Evolutionary conservation across 2,797 vertebrate species (phyloP), one percentile per base, ranked within the genome.

Genomic region (Schizopygopsis pylzovi): DNA sequence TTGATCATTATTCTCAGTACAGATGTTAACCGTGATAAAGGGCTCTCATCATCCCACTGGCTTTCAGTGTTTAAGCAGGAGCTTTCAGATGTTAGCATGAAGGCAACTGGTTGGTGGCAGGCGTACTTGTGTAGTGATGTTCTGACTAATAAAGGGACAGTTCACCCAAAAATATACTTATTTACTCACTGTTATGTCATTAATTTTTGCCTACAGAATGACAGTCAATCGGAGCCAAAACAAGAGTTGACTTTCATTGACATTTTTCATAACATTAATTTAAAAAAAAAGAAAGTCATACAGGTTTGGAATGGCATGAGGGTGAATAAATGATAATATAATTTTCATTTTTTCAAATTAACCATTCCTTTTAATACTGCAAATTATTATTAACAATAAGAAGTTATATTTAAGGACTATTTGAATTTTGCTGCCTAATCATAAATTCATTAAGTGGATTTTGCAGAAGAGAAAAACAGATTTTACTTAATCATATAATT

Each of bases 401-500:
- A 49, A 16, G 15, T 16, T 6, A 49, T 49, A 49, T 49, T 49
- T 49, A 1, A 49, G 47, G 15, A 49, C 4, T 16, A 12, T 37
- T 76, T 76, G 13, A 47, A 28, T 13, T 20, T 76, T 61, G 37
- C 10, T 41, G n/a, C 61, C 77, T 45, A 63, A 37, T 49, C 45
- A 67, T 28, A 16, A 25, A 43, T 47, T 47, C 11, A 1, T 13
- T 47, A 47, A 13, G 45, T 47, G 52, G 52, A 49, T 61, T 79
- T 82, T 65, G 79, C 70, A 52, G 12, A 85, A 82, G 33, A 41
- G n/a, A 59, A 37, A 80, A 89, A 86, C 79, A 49, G 79, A 9
- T 41, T 52, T 79, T 45, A 49, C 81, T 67, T 84, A 83, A 72
- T 87, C 76, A 75, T 71, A 45, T 73, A 81, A 85, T 37, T 67